phyloP scores from a whole-genome alignment of 35 echinoderm and acorn worm genomes.

The Ophioderma brevispina region DNA sequence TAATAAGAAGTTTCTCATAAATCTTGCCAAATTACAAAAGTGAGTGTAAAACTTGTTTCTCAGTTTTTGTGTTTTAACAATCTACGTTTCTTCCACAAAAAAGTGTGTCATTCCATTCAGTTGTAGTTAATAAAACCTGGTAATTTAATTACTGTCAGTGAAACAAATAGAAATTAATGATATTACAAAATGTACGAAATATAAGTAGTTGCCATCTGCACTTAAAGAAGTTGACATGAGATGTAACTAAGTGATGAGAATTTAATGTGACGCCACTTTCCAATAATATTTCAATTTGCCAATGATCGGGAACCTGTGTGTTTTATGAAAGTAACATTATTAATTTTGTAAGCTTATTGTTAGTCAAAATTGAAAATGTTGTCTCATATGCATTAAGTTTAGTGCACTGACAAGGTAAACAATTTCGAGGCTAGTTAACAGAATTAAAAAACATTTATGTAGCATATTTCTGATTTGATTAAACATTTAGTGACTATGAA shows the following conservation, averaged over 20 bases:
- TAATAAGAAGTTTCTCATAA: too few species aligned
- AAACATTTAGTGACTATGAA: not conserved
- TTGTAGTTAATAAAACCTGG: too few species aligned
- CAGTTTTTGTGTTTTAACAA: too few species aligned
- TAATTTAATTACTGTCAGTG: too few species aligned
- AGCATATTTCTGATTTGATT: not conserved
- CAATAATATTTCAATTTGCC: slow-evolving; percentile 1
- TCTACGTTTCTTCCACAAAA: too few species aligned
- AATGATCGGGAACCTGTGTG: not conserved
- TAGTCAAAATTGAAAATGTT: not conserved
- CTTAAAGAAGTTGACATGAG: not conserved
- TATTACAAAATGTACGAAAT: not conserved
- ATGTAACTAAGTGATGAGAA: not conserved
- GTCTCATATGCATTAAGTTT: not conserved
- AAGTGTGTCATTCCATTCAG: too few species aligned
- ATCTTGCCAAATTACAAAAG: too few species aligned
- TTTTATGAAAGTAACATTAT: not conserved
- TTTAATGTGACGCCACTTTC: not conserved
- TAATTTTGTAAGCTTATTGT: not conserved
- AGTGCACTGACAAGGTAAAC: not conserved
- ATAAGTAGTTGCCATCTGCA: not conserved
- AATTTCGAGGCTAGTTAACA: not conserved
- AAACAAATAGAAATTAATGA: too few species aligned
- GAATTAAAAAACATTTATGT: not conserved
- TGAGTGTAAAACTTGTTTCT: too few species aligned